phyloP scores from a whole-genome alignment of 2,113 vertebrate genomes.

The Symphodus melops region DNA sequence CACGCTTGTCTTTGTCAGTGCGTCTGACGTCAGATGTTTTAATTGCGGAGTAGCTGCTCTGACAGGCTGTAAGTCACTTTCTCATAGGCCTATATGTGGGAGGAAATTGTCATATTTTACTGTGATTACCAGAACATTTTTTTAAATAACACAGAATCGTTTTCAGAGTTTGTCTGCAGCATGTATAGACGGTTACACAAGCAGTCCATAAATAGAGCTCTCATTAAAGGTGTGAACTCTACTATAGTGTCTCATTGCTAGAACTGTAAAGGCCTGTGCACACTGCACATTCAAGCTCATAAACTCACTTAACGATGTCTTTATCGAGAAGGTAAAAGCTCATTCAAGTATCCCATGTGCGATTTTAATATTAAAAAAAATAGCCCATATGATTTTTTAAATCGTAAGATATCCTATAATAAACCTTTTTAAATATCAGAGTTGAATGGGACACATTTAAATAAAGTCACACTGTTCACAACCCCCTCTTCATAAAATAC shows the following conservation, averaged over 20 bases:
- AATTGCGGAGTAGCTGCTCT: slow-evolving; percentile 43
- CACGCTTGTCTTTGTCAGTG: slow-evolving; percentile 73
- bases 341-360: neutral
- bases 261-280: slow-evolving; percentile 9
- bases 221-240: slow-evolving; percentile 20
- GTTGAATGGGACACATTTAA: neutral
- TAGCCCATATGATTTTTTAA: neutral
- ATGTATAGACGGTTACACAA: neutral
- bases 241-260: slow-evolving; percentile 1
- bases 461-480: neutral
- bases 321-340: neutral
- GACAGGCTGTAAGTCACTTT: slow-evolving; percentile 52
- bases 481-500: slow-evolving; percentile 8
- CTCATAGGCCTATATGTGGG: slow-evolving; percentile 23
- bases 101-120: slow-evolving; percentile 10
- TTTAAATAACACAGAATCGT: neutral
- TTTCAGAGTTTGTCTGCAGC: neutral
- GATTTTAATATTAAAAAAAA: neutral
- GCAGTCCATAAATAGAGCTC: neutral
- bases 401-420: slow-evolving; percentile 4
- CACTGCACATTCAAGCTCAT: neutral
- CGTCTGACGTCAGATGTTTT: slow-evolving; percentile 84
- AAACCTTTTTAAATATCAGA: neutral
- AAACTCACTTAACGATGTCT: neutral
- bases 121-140: neutral